These are phyloP conservation scores for Drosophila leontia DNA, from an alignment of 1,140 invertebrate species.

Conservation along the genomic window DNA sequence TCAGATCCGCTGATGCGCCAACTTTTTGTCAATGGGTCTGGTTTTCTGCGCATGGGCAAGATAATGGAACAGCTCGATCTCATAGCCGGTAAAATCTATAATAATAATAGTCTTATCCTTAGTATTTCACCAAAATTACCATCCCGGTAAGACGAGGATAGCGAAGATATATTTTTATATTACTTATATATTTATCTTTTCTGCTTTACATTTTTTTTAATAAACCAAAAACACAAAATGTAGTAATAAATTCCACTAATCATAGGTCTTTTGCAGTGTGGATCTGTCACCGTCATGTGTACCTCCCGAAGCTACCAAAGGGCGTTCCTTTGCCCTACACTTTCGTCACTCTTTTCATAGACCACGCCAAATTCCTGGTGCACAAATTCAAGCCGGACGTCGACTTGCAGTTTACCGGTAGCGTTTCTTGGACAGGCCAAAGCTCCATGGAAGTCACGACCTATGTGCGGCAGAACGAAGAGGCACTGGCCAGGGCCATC, in stretches of 20 bases:
- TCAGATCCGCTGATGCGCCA: slow-evolving; percentile 87
- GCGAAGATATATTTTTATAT: background rate
- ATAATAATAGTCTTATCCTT: background rate
- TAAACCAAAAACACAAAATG: background rate
- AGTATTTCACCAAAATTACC: background rate
- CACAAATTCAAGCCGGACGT: slow-evolving; percentile 84
- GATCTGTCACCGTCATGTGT: slow-evolving; percentile 89
- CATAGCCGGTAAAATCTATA: slow-evolving; percentile 88
- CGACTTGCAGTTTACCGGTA: slow-evolving; percentile 90
- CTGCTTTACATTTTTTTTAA: no score
- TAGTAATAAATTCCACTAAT: background rate
- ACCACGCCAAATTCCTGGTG: slow-evolving; percentile 87
- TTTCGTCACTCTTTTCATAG: slow-evolving; percentile 91
- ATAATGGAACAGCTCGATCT: slow-evolving; percentile 93
- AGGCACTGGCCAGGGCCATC: slow-evolving; percentile 86
- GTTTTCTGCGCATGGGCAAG: slow-evolving; percentile 89
- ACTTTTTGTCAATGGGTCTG: slow-evolving; percentile 88
- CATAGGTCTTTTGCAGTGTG: slow-evolving; percentile 77
- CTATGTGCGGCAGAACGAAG: slow-evolving; percentile 87
- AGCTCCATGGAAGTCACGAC: slow-evolving; percentile 90
- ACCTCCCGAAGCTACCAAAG: slow-evolving; percentile 86
- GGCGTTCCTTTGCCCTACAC: slow-evolving; percentile 87
- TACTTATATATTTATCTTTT: no score
- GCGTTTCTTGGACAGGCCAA: slow-evolving; percentile 90
- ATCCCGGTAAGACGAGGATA: background rate